Evolutionary conservation across 1,140 invertebrate species (phyloP).

Genomic region (Teleogryllus occipitalis): DNA sequence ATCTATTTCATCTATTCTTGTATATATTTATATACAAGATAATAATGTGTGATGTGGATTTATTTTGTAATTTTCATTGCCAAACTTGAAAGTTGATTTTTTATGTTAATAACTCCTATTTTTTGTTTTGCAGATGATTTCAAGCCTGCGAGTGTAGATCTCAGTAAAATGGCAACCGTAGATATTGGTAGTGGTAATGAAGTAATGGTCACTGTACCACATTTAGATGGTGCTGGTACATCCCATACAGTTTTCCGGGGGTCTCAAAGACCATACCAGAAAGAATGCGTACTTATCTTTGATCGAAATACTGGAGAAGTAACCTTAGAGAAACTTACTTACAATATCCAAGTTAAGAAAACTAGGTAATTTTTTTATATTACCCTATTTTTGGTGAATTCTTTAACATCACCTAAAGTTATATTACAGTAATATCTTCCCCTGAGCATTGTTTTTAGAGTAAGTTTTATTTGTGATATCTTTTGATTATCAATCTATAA

Average conservation of each 20-base stretch:
- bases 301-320: slow-evolving; percentile 86
- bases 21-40: too few species aligned
- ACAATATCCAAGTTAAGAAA: slow-evolving; percentile 90
- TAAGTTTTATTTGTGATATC: too few species aligned
- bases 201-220: slow-evolving; percentile 82
- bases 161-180: slow-evolving; percentile 77
- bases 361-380: slow-evolving; percentile 63
- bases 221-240: slow-evolving; percentile 82
- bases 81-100: too few species aligned
- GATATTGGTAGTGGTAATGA: slow-evolving; percentile 73
- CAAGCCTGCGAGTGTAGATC: slow-evolving; percentile 91
- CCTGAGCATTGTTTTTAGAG: too few species aligned
- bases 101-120: too few species aligned
- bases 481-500: too few species aligned
- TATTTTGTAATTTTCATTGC: too few species aligned
- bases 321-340: slow-evolving; percentile 80
- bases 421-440: too few species aligned
- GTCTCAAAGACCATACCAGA: slow-evolving; percentile 76
- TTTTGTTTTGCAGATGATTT: slow-evolving; percentile 76
- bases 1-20: too few species aligned
- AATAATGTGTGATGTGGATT: too few species aligned
- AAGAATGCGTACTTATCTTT: slow-evolving; percentile 93
- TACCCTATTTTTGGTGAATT: too few species aligned
- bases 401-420: too few species aligned
- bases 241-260: slow-evolving; percentile 90